phyloP scores from a whole-genome alignment of 64 coral and sea anemone genomes.

The Dendronephthya gigantea region DNA sequence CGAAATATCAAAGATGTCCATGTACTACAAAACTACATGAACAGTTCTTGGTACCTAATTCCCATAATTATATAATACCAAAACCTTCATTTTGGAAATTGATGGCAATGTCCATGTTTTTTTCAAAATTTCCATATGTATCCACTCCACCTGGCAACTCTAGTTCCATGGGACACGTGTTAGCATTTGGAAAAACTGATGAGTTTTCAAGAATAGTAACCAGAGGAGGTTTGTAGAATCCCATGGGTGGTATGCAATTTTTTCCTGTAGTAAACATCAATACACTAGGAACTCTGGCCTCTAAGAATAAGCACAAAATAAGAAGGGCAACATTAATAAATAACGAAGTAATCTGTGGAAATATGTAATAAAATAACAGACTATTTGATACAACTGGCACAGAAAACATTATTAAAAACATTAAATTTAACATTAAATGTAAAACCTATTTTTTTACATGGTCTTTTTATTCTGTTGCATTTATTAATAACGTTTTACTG shows the following conservation, averaged over 20 bases:
- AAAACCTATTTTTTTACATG: neutral
- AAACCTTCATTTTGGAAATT: neutral
- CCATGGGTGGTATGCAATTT: neutral
- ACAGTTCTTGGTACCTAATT: neutral
- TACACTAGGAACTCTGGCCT: neutral
- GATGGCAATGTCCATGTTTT: neutral
- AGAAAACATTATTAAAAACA: neutral
- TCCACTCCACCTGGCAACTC: neutral
- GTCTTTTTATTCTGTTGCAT: neutral
- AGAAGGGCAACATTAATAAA: neutral
- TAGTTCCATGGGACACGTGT: neutral
- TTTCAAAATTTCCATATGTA: neutral
- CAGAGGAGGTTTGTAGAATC: neutral
- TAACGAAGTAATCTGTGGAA: neutral
- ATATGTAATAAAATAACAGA: neutral
- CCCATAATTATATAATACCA: neutral
- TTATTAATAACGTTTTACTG: neutral
- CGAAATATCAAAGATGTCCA: neutral
- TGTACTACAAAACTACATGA: neutral
- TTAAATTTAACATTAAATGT: no score
- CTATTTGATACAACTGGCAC: neutral
- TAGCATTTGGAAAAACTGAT: neutral
- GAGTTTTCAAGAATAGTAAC: neutral
- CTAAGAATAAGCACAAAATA: neutral
- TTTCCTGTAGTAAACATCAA: neutral